Evolutionary conservation across 2,797 vertebrate genomes (phyloP).

Genomic region (Gadopsis bispinosus): DNA sequence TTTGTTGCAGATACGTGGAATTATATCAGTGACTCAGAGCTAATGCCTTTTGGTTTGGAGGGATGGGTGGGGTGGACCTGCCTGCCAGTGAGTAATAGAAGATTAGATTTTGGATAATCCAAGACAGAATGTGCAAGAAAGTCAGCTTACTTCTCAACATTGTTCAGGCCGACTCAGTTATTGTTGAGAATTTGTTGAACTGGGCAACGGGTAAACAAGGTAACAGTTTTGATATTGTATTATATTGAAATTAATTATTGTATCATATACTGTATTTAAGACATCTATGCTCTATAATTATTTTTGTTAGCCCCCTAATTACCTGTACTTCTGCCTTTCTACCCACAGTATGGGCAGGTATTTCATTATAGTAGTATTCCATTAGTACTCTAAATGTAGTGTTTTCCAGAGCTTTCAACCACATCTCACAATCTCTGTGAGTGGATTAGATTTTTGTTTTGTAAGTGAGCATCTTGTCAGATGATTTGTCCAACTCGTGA

Average conservation of each 20-base stretch:
- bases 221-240: neutral
- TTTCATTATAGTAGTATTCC: neutral
- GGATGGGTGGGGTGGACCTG: conserved; percentile 22
- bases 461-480: neutral
- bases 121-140: conserved; percentile 12
- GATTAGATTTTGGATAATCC: conserved; percentile 41
- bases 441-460: neutral
- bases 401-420: neutral
- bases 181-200: neutral
- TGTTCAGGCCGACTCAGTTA: neutral
- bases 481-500: neutral
- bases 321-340: neutral
- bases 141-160: conserved; percentile 10
- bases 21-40: conserved; percentile 40
- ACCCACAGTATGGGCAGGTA: neutral
- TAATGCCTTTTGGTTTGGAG: conserved; percentile 9
- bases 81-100: conserved; percentile 15
- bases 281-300: neutral
- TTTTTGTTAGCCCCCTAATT: neutral
- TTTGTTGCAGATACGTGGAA: conserved; percentile 35
- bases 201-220: neutral
- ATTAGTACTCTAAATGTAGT: neutral
- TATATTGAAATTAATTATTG: neutral
- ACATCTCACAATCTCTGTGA: neutral
- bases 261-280: neutral